Percentiles rank a stretch among this genome's conserved stretches.
These are phyloP conservation scores for Colius striatus DNA, from an alignment of 2,113 vertebrate genomes.

Conservation along the genomic window DNA sequence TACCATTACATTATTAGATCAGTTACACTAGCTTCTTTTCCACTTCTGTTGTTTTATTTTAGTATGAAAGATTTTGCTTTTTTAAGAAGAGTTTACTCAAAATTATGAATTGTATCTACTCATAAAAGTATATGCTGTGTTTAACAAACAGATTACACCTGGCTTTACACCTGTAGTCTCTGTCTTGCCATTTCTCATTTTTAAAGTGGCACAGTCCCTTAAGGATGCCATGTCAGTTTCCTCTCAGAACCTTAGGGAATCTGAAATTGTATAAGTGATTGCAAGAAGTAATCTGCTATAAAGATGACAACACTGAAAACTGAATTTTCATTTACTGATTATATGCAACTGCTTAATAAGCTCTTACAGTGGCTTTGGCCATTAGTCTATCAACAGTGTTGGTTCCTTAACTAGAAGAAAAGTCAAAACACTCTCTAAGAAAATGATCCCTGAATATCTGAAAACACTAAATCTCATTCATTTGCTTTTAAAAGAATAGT, in stretches of 20 bases:
- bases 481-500: not conserved
- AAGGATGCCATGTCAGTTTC: not conserved
- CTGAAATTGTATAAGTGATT: not conserved
- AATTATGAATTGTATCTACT: not conserved
- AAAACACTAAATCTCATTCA: not conserved
- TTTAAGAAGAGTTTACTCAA: not conserved
- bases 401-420: not conserved
- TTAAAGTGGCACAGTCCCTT: not conserved
- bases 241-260: not conserved
- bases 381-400: not conserved
- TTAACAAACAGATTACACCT: not conserved
- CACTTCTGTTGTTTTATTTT: not conserved
- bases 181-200: not conserved
- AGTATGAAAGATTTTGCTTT: not conserved
- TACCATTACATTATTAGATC: not conserved
- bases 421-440: not conserved
- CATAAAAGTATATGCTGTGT: not conserved
- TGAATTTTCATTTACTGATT: not conserved
- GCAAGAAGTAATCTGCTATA: not conserved
- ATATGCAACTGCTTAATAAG: not conserved
- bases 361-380: not conserved
- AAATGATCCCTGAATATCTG: not conserved
- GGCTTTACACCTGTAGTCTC: not conserved
- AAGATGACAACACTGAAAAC: not conserved
- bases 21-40: not conserved